Base-by-base conservation (phyloP, 2,113 vertebrate genomes). In the Rhinoderma darwinii region DNA sequence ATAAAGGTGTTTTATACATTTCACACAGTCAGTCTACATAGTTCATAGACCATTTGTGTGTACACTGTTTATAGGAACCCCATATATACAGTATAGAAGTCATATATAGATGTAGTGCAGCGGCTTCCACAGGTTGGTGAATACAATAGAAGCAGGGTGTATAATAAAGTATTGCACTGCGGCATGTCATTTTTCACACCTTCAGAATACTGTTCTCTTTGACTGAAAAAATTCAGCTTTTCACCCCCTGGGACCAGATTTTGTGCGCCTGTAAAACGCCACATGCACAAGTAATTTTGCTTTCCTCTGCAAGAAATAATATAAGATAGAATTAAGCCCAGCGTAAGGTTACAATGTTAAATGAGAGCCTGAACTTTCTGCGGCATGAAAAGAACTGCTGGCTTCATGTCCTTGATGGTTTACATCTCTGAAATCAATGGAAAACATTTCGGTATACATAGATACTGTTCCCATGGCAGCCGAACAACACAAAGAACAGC, bases 381-480 rank as follows among this genome's bases (percentile, higher is more conserved):
- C 89, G 89, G 92, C 91, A 89, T 92, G 90, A 92, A 91, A 86
- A 86, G 27, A 92, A 88, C 91, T 73, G 63, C 88, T 93, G 89
- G 88, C 92, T 94, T 56, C 72, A 93, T 91, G 93, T 94, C 93
- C 93, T 93, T 91, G 91, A 87, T 93, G 92, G 93, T 95, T 96
- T 92, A 93, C 92, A 93, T 94, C 91, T 92, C 94, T 94, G 95
- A 91, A 96, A 97, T 95, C 95, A 95, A 94, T 96, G 93, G 95
- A 96, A 97, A 98, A 98, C 96, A 98, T 92, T 89, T 92, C 92
- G 89, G 91, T 93, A 91, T 92, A 90, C 96, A 90, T 97, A 95
- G 97, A 96, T 93, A 99, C 97, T 4, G 96, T 99, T 94, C 91
- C 97, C 96, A 97, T 96, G 93, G 96, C 93, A 96, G 96, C 95